Conservation (phyloP, 2,888 invertebrate genomes). For the Caenorhabditis afra region DNA sequence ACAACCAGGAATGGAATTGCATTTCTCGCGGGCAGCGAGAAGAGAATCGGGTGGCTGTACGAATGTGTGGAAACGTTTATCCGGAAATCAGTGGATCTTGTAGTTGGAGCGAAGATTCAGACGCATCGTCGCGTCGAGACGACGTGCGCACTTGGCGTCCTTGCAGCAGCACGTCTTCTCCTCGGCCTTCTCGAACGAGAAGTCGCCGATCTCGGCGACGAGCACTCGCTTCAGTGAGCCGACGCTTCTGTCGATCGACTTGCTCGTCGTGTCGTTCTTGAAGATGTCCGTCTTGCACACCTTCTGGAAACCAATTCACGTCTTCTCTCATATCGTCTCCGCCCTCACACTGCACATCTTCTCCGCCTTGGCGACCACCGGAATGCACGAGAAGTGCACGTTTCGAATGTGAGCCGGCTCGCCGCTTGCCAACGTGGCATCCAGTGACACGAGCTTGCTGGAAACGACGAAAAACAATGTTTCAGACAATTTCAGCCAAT, state of each 20-base stretch:
- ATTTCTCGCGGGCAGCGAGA: not conserved
- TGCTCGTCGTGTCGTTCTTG: conserved; percentile 30
- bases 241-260: conserved; percentile 54
- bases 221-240: conserved; percentile 52
- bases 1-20: conserved; percentile 1
- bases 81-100: conserved; percentile 30
- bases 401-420: conserved; percentile 50
- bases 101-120: conserved; percentile 46
- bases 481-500: not conserved
- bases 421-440: conserved; percentile 46
- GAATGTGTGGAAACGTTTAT: not conserved
- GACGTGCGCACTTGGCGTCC: conserved; percentile 47
- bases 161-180: conserved; percentile 63
- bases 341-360: conserved; percentile 34
- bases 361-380: conserved; percentile 30
- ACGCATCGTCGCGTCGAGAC: conserved; percentile 54
- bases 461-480: no score
- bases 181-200: conserved; percentile 51
- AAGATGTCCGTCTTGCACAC: conserved; percentile 40
- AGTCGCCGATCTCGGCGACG: conserved; percentile 52
- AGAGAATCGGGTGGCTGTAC: no score
- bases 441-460: conserved; percentile 50
- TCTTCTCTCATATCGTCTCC: not conserved
- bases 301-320: conserved; percentile 22
- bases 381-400: conserved; percentile 54